Conservation (phyloP, 2,797 vertebrate species). For the Bovichtus diacanthus region DNA sequence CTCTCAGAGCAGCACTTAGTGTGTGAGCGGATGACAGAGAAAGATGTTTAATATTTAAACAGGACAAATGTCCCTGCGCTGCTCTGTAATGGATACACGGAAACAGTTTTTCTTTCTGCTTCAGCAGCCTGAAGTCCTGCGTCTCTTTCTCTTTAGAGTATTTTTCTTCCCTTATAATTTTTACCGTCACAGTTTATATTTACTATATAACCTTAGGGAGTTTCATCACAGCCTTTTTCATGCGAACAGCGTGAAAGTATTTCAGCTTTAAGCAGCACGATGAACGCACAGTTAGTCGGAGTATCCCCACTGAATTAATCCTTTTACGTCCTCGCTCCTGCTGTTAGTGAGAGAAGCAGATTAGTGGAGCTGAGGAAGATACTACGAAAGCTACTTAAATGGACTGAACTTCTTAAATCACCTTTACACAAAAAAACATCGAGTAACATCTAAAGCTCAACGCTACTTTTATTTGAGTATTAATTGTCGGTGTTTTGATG, state of each 20-base stretch:
- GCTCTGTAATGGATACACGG: conserved; percentile 67
- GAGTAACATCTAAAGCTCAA: neutral
- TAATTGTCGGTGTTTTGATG: neutral
- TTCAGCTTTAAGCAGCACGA: conserved; percentile 20
- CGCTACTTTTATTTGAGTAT: neutral
- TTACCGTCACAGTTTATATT: neutral
- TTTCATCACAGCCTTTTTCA: neutral
- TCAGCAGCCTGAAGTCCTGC: neutral
- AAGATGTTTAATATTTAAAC: conserved; percentile 68
- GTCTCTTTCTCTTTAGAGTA: neutral
- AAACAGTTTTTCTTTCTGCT: conserved; percentile 19
- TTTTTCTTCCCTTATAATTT: no score
- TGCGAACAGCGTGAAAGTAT: neutral
- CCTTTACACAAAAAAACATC: neutral
- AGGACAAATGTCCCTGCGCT: conserved; percentile 53
- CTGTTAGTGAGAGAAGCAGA: conserved; percentile 39
- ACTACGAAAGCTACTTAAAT: conserved; percentile 17
- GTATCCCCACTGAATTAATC: conserved; percentile 55
- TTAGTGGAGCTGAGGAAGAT: conserved; percentile 56
- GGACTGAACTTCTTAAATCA: conserved; percentile 26
- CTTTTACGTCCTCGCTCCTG: conserved; percentile 41
- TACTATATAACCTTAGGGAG: neutral
- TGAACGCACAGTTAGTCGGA: conserved; percentile 47
- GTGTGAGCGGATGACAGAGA: conserved; percentile 14
- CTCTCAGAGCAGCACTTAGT: conserved; percentile 42